Conservation (phyloP, 2,113 vertebrate species). For the Guaruba guarouba region DNA sequence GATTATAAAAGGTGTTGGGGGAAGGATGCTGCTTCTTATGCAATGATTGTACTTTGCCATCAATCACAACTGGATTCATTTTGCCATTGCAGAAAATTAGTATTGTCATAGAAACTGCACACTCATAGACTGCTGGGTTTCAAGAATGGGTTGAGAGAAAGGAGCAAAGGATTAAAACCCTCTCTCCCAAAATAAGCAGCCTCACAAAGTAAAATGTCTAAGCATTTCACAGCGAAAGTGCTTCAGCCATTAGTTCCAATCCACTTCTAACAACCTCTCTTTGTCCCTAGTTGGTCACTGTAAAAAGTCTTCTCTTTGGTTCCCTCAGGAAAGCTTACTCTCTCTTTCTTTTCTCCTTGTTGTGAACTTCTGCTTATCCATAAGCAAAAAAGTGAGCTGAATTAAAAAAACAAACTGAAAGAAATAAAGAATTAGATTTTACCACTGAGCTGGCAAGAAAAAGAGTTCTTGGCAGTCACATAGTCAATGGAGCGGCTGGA, state of each 20-base stretch:
- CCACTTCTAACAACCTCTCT: neutral
- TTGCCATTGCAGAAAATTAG: neutral
- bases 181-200: neutral
- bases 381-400: neutral
- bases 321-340: neutral
- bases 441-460: neutral
- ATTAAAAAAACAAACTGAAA: neutral
- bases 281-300: neutral
- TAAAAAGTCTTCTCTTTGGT: neutral
- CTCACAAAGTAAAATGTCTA: neutral
- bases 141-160: neutral
- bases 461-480: neutral
- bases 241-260: neutral
- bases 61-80: conserved; percentile 32
- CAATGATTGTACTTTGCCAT: conserved; percentile 15
- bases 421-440: neutral
- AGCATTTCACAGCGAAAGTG: neutral
- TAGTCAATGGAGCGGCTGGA: neutral
- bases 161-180: neutral
- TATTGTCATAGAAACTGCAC: neutral
- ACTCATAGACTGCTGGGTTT: neutral
- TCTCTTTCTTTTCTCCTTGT: neutral
- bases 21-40: neutral
- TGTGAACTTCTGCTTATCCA: neutral
- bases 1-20: neutral